These are phyloP conservation scores for Luehdorfia chinensis DNA, from an alignment of 1,140 invertebrate genomes.

Conservation along the genomic window DNA sequence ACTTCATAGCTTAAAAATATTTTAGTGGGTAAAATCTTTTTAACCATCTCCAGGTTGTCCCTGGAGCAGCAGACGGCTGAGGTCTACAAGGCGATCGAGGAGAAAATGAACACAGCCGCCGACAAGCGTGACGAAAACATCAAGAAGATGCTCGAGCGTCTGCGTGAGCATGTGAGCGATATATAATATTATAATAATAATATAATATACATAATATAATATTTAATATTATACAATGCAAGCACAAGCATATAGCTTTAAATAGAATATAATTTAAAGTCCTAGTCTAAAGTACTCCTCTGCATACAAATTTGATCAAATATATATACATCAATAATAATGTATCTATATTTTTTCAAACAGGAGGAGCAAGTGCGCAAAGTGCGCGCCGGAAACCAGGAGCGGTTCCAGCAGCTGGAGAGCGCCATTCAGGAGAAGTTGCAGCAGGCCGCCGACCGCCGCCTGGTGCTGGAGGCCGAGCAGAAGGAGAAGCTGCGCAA, in stretches of 20 bases:
- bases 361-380: conserved; percentile 86
- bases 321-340: too few relatives aligned
- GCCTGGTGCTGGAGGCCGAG: conserved; percentile 83
- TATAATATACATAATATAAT: neutral
- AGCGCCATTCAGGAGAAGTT: conserved; percentile 85
- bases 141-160: conserved; percentile 91
- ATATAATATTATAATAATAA: too few relatives aligned
- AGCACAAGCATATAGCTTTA: too few relatives aligned
- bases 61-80: conserved; percentile 90
- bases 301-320: too few relatives aligned
- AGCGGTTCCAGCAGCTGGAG: conserved; percentile 82
- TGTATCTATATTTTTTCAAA: too few relatives aligned
- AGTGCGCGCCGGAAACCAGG: conserved; percentile 80
- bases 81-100: conserved; percentile 88
- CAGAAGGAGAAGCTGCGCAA: conserved; percentile 86
- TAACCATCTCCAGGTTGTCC: conserved; percentile 75
- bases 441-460: conserved; percentile 83
- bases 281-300: too few relatives aligned
- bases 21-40: too few relatives aligned
- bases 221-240: neutral
- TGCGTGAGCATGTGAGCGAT: conserved; percentile 94
- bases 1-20: too few relatives aligned
- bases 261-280: too few relatives aligned
- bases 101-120: conserved; percentile 89
- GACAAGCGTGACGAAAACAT: conserved; percentile 91